Evolutionary conservation across 2,113 vertebrate species (phyloP).

Genomic region (Proterorhinus semilunaris): DNA sequence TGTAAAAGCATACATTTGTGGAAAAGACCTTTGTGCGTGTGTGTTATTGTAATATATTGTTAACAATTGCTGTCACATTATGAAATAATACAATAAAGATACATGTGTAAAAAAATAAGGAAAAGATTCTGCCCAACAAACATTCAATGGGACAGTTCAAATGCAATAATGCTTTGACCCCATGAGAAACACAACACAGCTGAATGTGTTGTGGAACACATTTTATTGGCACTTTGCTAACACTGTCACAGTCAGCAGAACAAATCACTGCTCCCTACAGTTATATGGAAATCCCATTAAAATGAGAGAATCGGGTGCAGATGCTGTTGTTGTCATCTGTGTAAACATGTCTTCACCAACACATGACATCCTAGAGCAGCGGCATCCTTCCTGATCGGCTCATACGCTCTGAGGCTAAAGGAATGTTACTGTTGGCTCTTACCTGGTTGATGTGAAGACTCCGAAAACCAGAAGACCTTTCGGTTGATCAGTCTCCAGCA

Average conservation of each 20-base stretch:
- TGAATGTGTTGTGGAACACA: neutral
- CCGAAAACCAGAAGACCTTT: constrained; percentile 91
- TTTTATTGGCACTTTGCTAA: neutral
- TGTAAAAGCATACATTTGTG: too few relatives aligned
- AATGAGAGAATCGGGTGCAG: constrained; percentile 21
- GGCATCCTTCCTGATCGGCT: constrained; percentile 29
- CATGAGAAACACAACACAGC: neutral
- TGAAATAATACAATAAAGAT: too few relatives aligned
- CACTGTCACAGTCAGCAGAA: neutral
- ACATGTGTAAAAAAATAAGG: too few relatives aligned
- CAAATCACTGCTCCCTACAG: neutral
- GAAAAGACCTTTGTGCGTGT: too few relatives aligned
- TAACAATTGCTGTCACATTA: too few relatives aligned
- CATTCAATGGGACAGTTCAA: neutral
- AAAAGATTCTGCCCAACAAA: too few relatives aligned
- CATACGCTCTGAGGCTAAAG: constrained; percentile 33
- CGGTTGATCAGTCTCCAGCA: constrained; percentile 92
- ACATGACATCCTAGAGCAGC: constrained; percentile 29
- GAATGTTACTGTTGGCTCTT: constrained; percentile 64
- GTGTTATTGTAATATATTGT: too few relatives aligned
- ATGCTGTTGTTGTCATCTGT: constrained; percentile 17
- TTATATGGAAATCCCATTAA: constrained; percentile 18
- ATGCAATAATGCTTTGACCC: constrained; percentile 4
- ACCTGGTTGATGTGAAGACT: constrained; percentile 97
- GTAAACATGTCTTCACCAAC: constrained; percentile 20